Percentiles rank a stretch among this genome's conserved stretches.
phyloP scores from a whole-genome alignment of 2,797 vertebrate genomes.

The Dendrocincla fuliginosa region DNA sequence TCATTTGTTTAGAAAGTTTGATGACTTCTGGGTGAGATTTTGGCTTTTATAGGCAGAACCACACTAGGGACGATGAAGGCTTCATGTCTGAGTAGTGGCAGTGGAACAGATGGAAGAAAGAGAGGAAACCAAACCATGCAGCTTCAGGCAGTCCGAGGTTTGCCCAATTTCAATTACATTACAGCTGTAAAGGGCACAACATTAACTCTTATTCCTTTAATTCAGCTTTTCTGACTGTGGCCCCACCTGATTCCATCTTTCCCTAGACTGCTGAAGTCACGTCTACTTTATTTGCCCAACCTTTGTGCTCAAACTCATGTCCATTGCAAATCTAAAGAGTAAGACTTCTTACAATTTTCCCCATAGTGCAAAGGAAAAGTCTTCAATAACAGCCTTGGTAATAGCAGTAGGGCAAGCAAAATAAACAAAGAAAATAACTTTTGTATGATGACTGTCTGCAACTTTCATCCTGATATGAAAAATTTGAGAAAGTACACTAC shows the following conservation, averaged over 20 bases:
- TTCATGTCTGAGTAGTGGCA: not conserved
- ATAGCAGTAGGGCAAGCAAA: not conserved
- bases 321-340: not conserved
- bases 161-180: not conserved
- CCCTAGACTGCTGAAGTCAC: not conserved
- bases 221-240: not conserved
- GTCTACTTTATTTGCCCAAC: not conserved
- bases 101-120: not conserved
- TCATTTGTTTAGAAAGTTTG: slow-evolving; percentile 6
- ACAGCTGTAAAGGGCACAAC: not conserved
- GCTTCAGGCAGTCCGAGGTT: not conserved
- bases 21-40: not conserved
- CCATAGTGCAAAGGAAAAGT: not conserved
- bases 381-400: not conserved
- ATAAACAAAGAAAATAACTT: not conserved
- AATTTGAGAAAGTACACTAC: not conserved
- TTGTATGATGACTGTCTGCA: not conserved
- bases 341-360: not conserved
- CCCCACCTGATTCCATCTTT: not conserved
- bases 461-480: not conserved
- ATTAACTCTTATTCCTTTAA: not conserved
- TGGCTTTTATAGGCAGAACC: not conserved
- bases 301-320: not conserved
- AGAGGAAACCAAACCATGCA: not conserved
- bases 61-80: not conserved